These are phyloP conservation scores for Drosophila eugracilis DNA, from an alignment of 1,140 invertebrate genomes.

Conservation along the genomic window DNA sequence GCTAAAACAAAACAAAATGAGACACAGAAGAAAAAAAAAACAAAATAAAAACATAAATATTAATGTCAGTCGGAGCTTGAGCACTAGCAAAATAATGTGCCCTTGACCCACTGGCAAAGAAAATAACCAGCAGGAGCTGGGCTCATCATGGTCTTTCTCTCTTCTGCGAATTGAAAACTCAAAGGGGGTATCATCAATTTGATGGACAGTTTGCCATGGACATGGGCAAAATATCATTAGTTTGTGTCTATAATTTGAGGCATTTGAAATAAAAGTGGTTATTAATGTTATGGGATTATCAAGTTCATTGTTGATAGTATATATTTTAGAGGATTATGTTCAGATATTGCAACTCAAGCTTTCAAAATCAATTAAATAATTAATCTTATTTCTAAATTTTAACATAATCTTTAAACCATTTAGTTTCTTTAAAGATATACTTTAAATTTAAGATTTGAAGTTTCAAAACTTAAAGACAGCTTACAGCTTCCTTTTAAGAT, in stretches of 20 bases:
- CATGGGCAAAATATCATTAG: background rate
- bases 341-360: too few species aligned
- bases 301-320: too few species aligned
- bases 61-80: conserved; percentile 36
- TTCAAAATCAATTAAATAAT: too few species aligned
- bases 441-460: too few species aligned
- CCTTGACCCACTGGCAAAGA: conserved; percentile 76
- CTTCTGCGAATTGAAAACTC: conserved; percentile 1
- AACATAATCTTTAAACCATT: too few species aligned
- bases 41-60: conserved; percentile 45
- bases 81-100: conserved; percentile 43
- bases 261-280: background rate
- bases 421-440: too few species aligned
- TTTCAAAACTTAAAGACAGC: too few species aligned
- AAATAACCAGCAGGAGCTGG: conserved; percentile 55
- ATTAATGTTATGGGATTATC: background rate
- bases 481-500: too few species aligned
- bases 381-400: too few species aligned
- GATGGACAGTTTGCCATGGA: conserved; percentile 3
- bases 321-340: too few species aligned
- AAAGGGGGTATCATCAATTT: conserved; percentile 3
- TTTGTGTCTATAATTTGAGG: background rate
- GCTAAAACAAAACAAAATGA: conserved; percentile 57
- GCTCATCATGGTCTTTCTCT: conserved; percentile 13
- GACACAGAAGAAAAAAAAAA: too few species aligned